Base-by-base conservation (phyloP, 2,888 invertebrate genomes). In the Scaptomyza polygonia region DNA sequence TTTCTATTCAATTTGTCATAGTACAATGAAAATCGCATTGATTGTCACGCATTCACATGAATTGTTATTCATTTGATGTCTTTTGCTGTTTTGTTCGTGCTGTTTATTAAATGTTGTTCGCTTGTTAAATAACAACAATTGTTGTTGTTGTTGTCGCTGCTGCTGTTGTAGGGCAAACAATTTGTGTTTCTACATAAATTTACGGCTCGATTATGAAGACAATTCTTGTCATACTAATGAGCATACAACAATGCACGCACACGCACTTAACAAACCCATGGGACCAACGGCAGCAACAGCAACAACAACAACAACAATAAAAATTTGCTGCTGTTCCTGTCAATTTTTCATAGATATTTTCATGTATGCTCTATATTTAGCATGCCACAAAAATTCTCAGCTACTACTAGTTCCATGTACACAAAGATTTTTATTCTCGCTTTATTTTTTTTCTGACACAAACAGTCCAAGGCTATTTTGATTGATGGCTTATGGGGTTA, bases 381-480 rank as follows among this genome's bases (percentile, higher is more conserved):
- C 77, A 55, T 67, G 65, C 55, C 72, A 69, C 76, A 72, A 66
- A 72, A 66, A 70, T 63, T 62, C 64, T 56, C 34, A 67, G 52
- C 21, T 52, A 5, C 21, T 52, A 5, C 32, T 16, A 27, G n/a
- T 29, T 29, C n/a, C 49, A n/a, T 39, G 21, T n/a, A 39, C 32
- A 30, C 25, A 29, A 6, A 32, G 3, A 29, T 12, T 32, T 11
- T 32, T 34, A n/a, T n/a, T n/a, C n/a, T n/a, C n/a, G n/a, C n/a
- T 42, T 16, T 4, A 9, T 6, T 43, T 51, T 54, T 42, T 25
- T 59, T 29, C 84, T 80, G 87, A 69, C 84, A 78, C 27, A 67
- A 55, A 16, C 76, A 61, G 74, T 79, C 81, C 82, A 83, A 87
- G 88, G 88, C 72, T 79, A 69, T 52, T 77, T 87, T 85, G 82